Evolutionary conservation across 2,113 vertebrate species (phyloP).

Genomic region (Notarius quadriscutis): DNA sequence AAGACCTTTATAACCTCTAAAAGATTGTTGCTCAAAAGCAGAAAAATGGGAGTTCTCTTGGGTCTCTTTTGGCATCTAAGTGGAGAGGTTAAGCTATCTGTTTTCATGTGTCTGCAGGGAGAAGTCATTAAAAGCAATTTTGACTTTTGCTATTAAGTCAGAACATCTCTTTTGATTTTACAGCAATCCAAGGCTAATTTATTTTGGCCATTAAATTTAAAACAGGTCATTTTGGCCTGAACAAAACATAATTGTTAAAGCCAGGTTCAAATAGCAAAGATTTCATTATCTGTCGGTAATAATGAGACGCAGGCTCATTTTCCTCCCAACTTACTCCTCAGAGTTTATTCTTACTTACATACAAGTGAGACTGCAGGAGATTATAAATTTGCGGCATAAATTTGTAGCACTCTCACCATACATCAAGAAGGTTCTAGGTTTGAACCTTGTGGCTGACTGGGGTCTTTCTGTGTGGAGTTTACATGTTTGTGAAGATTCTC

Average conservation of each 20-base stretch:
- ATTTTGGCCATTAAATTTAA: not conserved
- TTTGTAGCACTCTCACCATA: too few species aligned
- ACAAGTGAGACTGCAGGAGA: not conserved
- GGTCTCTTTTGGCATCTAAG: not conserved
- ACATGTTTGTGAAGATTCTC: too few species aligned
- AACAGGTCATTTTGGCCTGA: not conserved
- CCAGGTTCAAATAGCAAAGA: not conserved
- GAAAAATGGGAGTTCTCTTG: conserved; percentile 18
- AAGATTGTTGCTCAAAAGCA: conserved; percentile 10
- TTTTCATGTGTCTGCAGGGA: conserved; percentile 16
- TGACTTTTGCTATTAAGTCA: conserved; percentile 13
- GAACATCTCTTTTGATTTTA: not conserved
- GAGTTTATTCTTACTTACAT: not conserved
- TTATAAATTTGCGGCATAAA: not conserved
- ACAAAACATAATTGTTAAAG: not conserved
- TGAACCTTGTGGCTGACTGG: too few species aligned
- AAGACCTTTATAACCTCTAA: not conserved
- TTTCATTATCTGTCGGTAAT: not conserved
- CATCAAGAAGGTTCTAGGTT: too few species aligned
- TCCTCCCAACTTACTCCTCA: not conserved
- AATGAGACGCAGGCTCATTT: not conserved
- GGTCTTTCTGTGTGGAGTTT: too few species aligned
- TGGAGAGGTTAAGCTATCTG: conserved; percentile 9
- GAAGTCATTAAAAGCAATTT: conserved; percentile 19
- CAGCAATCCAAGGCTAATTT: not conserved